Base-by-base conservation (phyloP, 1,140 invertebrate species). In the Centruroides vittatus region DNA sequence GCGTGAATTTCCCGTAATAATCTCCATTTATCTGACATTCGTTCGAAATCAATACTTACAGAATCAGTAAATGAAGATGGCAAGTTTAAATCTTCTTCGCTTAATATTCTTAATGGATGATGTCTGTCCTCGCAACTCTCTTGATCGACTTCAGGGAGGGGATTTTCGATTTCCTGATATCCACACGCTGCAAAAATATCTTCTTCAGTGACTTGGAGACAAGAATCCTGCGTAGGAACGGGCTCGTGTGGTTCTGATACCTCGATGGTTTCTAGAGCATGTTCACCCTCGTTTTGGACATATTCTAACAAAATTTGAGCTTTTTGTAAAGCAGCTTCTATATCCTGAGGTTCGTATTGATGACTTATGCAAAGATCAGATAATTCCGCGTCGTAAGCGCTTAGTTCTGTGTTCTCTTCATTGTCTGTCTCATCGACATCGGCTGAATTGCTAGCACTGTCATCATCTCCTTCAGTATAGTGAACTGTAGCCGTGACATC, bases 1-100 rank as follows among this genome's bases (percentile, higher is more conserved):
- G 35, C n/a, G 23, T 34, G 5, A 12, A 23, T 55, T 55, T 55
- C n/a, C 8, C 12, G 5, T 7, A 58, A 36, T 12, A 35, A 36
- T 35, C 46, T 13, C 46, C 55, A 56, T 36, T 12, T 58, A 13
- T 12, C 41, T 13, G 41, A 58, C n/a, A 65, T 61, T 46, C 48
- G 62, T 35, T 65, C 63, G 47, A 66, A 49, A 55, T 65, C 66
- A 34, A 61, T 58, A 36, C 61, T 59, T 9, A 65, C 55, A 13
- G 66, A 60, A 62, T 66, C 68, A 0, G 85, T 86, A 67, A 90
- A 89, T 11, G 86, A 88, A 23, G 89, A 92, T 8, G 91, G 86
- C 35, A 90, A 83, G 9, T 89, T 91, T 60, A 93, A 76, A 73
- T 91, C 92, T 75, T 91, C 88, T 74, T 92, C 86, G 70, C 89